A percentile compares a stretch with the other conserved stretches of the same genome.
phyloP scores from a whole-genome alignment of 2,888 invertebrate species.

The Linyphia triangularis region DNA sequence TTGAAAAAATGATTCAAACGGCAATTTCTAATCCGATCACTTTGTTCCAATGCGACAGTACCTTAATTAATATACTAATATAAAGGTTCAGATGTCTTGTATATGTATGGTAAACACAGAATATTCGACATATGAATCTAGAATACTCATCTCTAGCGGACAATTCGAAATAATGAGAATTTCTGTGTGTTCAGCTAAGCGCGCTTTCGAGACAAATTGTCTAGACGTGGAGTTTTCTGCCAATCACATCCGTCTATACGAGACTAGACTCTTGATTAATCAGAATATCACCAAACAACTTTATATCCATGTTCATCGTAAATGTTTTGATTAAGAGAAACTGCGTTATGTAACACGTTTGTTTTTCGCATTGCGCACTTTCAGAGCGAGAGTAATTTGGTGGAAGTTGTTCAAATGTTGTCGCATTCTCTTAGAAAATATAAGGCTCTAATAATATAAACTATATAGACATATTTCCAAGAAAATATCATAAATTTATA shows the following conservation, averaged over 20 bases:
- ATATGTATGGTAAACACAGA: neutral
- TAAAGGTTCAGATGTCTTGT: neutral
- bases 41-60: neutral
- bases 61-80: neutral
- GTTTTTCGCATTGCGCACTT: too few species aligned
- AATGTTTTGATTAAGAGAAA: too few species aligned
- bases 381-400: too few species aligned
- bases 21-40: too few species aligned
- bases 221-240: neutral
- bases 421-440: too few species aligned
- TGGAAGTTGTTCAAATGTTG: too few species aligned
- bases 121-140: neutral
- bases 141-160: neutral
- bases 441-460: too few species aligned
- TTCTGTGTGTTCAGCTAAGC: neutral
- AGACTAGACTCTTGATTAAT: neutral
- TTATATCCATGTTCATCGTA: too few species aligned
- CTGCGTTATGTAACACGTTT: too few species aligned
- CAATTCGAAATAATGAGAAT: neutral
- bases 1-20: too few species aligned
- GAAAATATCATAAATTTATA: too few species aligned
- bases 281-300: neutral
- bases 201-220: neutral
- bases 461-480: too few species aligned
- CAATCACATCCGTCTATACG: neutral